These are phyloP conservation scores for Poecilia gillii DNA, from an alignment of 2,797 vertebrate species.

Conservation along the genomic window DNA sequence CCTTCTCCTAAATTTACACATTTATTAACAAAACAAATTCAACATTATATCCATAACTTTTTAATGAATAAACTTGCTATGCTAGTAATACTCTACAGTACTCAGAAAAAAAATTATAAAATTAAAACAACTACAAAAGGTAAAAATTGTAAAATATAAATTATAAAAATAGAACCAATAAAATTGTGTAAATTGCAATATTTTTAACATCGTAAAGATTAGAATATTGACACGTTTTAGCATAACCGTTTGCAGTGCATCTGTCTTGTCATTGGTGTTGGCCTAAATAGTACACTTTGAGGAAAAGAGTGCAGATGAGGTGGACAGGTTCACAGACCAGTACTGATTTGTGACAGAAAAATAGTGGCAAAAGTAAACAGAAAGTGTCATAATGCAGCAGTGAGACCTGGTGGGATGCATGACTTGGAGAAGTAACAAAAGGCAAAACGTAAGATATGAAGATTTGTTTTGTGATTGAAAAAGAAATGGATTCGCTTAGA, in stretches of 20 bases:
- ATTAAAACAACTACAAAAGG: too few species aligned
- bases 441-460: neutral
- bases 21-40: too few species aligned
- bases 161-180: too few species aligned
- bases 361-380: neutral
- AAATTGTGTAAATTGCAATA: too few species aligned
- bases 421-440: neutral
- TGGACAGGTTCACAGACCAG: neutral
- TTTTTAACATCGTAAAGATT: neutral
- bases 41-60: too few species aligned
- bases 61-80: too few species aligned
- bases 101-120: too few species aligned
- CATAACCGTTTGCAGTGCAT: neutral
- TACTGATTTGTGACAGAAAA: neutral
- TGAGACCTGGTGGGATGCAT: neutral
- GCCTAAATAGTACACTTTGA: neutral
- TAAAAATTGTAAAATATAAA: too few species aligned
- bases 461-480: neutral
- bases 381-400: neutral
- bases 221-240: neutral
- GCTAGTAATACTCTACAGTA: too few species aligned
- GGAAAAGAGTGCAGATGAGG: neutral
- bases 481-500: neutral
- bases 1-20: too few species aligned
- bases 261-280: neutral